These are phyloP conservation scores for Catharus ustulatus DNA, from an alignment of 2,797 vertebrate species.

Conservation along the genomic window DNA sequence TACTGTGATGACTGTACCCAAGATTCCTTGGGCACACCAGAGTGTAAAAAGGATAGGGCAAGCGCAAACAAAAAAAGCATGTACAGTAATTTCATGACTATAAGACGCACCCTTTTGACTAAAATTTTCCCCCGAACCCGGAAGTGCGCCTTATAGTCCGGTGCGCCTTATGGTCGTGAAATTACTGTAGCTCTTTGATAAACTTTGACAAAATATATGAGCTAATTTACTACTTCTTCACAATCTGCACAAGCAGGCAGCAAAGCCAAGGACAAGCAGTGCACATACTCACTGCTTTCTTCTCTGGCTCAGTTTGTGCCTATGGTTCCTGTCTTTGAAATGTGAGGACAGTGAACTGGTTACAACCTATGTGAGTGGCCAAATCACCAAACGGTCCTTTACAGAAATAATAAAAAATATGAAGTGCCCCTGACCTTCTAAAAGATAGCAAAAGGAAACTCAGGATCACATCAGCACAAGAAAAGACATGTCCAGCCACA, in stretches of 20 bases:
- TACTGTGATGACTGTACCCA: background rate
- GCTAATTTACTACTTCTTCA: background rate
- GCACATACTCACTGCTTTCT: background rate
- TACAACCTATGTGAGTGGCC: background rate
- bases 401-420: background rate
- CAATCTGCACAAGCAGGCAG: background rate
- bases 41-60: background rate
- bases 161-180: no score
- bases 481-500: background rate
- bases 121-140: no score
- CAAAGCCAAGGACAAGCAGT: conserved; percentile 10
- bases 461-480: background rate
- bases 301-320: background rate
- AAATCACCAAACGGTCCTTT: background rate
- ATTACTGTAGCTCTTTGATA: background rate
- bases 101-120: no score
- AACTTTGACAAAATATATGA: background rate
- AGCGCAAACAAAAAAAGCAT: background rate
- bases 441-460: background rate
- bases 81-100: no score
- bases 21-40: background rate
- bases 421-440: background rate
- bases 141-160: no score
- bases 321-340: background rate
- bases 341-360: background rate